Evolutionary conservation across 2,113 vertebrate genomes (phyloP), one percentile per base, ranked within the genome.

Genomic region (Salvelinus alpinus): DNA sequence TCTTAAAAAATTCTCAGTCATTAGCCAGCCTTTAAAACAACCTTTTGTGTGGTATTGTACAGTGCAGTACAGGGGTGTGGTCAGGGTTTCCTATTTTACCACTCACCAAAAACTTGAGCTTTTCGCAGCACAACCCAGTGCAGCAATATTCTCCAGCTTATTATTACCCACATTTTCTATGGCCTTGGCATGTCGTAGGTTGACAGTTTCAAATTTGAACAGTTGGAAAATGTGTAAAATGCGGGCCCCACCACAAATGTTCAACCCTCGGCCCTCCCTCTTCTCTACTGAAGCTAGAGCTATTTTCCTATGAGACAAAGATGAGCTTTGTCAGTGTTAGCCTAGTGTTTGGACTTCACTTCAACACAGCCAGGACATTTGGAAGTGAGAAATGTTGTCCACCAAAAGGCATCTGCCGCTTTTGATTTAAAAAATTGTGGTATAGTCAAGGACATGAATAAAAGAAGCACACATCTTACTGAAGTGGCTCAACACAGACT

Each of bases 21-120:
- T 73, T 68, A 70, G 59, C 59, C 62, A 70, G 20, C 18, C 62
- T 82, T 78, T 66, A 85, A 86, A 75, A 64, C 66, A 72, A 77
- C 44, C 70, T 77, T 74, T 64, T 87, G 76, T 73, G 64, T 86
- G 85, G 86, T 67, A 5, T 54, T 18, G 51, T 54, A 51, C 51
- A 47, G 29, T 60, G 11, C 14, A 47, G 22, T 81, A 75, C 4
- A 79, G 76, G 90, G 90, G 87, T 82, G 88, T 87, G 92, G 90
- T 80, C 78, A 72, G 70, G 79, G 85, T 85, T 88, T 65, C 80
- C 77, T 72, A 70, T 73, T 90, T 91, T 73, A 82, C 83, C 78
- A 80, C 86, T 78, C 38, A 44, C 38, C 9, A 88, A 87, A 90
- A 86, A 80, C 85, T 80, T 9, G 81, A 38, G 83, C 73, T 70